Conservation (phyloP, 2,888 invertebrate genomes). For the Dascillus cervinus region DNA sequence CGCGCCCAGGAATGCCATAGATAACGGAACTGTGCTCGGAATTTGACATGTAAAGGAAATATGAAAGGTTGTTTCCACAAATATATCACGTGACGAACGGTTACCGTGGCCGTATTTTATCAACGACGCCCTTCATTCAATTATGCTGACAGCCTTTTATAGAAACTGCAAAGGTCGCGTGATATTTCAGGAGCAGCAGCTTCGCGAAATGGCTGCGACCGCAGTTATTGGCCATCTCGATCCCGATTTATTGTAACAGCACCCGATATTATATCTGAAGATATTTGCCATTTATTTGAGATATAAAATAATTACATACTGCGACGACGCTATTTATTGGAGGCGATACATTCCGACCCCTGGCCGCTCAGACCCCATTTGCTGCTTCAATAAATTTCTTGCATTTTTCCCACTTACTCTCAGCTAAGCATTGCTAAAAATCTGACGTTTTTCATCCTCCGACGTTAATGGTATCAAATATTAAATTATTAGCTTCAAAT, state of each 20-base stretch:
- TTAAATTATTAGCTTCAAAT: too few relatives aligned
- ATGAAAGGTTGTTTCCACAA: slow-evolving; percentile 14
- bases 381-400: too few relatives aligned
- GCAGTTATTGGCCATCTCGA: slow-evolving; percentile 26
- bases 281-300: slow-evolving; percentile 25
- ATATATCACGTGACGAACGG: slow-evolving; percentile 12
- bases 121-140: slow-evolving; percentile 19
- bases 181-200: slow-evolving; percentile 24
- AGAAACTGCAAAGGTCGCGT: slow-evolving; percentile 22
- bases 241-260: slow-evolving; percentile 28
- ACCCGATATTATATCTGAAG: slow-evolving; percentile 25
- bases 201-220: slow-evolving; percentile 23
- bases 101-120: slow-evolving; percentile 11
- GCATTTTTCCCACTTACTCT: too few relatives aligned
- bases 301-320: slow-evolving; percentile 23
- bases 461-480: too few relatives aligned
- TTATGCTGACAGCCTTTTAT: slow-evolving; percentile 21
- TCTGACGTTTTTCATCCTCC: too few relatives aligned
- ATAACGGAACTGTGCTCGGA: slow-evolving; percentile 21
- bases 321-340: slow-evolving; percentile 6
- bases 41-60: slow-evolving; percentile 20
- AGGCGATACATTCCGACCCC: too few relatives aligned
- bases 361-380: too few relatives aligned
- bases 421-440: too few relatives aligned
- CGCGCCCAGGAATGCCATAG: slow-evolving; percentile 18